Evolutionary conservation across 2,888 invertebrate species (phyloP).

Genomic region (Deilephila porcellus): DNA sequence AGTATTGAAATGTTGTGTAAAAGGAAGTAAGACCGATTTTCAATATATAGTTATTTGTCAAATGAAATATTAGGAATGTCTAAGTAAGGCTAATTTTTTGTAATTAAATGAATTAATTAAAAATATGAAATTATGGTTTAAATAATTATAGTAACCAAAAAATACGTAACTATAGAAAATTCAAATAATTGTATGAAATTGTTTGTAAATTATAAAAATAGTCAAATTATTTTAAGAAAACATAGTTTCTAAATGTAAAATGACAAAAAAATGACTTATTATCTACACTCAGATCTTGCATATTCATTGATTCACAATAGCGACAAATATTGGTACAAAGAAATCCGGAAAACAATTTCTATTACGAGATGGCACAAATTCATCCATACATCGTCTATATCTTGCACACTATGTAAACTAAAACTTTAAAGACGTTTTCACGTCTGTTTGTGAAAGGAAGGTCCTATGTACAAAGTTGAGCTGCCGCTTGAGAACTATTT

Average conservation of each 20-base stretch:
- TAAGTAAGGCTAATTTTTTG: neutral
- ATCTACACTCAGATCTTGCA: neutral
- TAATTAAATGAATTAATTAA: neutral
- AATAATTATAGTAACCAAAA: too few relatives aligned
- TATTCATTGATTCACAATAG: neutral
- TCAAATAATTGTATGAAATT: too few relatives aligned
- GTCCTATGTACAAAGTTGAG: slow-evolving; percentile 10
- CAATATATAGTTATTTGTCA: neutral
- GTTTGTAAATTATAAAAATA: too few relatives aligned
- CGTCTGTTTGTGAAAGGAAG: neutral
- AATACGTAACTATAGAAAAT: too few relatives aligned
- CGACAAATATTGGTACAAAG: slow-evolving; percentile 9
- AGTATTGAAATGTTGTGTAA: too few relatives aligned
- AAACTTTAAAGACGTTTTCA: neutral
- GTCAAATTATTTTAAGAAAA: neutral
- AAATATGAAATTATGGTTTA: too few relatives aligned
- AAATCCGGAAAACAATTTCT: neutral
- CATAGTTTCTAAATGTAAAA: neutral
- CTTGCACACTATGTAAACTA: slow-evolving; percentile 12
- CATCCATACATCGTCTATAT: slow-evolving; percentile 18
- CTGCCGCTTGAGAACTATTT: slow-evolving; percentile 3
- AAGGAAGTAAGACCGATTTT: neutral
- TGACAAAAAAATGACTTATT: neutral
- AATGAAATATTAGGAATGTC: neutral
- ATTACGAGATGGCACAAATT: slow-evolving; percentile 14